These are phyloP conservation scores for Tenrec ecaudatus DNA, from an alignment of 2,113 vertebrate genomes.

Conservation along the genomic window DNA sequence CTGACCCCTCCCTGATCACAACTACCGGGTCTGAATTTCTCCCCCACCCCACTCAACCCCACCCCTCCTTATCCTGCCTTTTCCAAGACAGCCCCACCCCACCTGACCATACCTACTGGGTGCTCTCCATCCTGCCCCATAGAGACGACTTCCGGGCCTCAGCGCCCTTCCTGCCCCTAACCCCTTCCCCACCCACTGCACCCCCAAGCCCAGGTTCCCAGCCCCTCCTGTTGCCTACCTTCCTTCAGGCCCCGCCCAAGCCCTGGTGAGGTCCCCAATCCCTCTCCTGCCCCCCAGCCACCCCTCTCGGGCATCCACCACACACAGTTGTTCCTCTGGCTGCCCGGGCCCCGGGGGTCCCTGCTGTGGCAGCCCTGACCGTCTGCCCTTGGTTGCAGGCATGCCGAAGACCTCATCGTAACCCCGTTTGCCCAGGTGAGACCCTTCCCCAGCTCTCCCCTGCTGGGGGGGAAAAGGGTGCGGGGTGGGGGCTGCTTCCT, in stretches of 20 bases:
- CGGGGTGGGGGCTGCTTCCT: neutral
- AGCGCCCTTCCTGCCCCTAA: no score
- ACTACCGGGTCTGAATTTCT: no score
- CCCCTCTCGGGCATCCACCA: no score
- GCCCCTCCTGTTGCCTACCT: neutral
- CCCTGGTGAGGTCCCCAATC: neutral
- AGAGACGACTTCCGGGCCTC: no score
- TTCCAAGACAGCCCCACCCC: no score
- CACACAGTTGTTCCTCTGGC: neutral
- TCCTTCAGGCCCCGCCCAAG: neutral
- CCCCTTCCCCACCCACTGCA: no score
- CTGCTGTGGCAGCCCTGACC: constrained; percentile 11
- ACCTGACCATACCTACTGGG: no score
- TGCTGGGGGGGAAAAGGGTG: neutral
- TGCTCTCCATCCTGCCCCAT: no score
- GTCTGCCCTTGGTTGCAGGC: constrained; percentile 83
- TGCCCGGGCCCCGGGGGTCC: neutral
- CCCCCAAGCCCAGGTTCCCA: neutral
- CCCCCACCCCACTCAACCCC: no score
- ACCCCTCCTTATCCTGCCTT: no score
- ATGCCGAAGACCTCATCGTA: constrained; percentile 96
- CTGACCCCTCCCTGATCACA: no score
- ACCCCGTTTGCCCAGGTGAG: constrained; percentile 96
- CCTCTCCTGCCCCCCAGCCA: neutral
- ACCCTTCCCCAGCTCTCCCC: neutral